Base-by-base conservation (phyloP, 2,888 invertebrate species). In the Ectropis crepuscularia region DNA sequence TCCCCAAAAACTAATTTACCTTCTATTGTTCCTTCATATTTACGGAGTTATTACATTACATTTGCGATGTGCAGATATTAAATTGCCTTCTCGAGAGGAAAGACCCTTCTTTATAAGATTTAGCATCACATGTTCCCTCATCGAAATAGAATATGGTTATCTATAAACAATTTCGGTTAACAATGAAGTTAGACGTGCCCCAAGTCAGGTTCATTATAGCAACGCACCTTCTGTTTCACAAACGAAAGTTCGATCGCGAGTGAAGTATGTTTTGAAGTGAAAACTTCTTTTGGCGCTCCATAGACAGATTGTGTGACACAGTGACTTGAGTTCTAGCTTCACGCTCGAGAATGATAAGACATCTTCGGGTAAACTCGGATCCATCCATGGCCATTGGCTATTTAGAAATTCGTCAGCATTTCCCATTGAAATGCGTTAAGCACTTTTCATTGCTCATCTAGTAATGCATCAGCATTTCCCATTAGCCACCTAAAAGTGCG, bases 51-150 rank as follows among this genome's bases (percentile, higher is more conserved):
- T 89, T 88, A 83, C 74, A 77, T 81, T 79, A 80, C 84, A 85
- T 89, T 88, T 87, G 84, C 82, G 85, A 85, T 86, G 86, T 89
- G 86, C 85, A 87, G 87, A 89, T 86, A 90, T 86, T 86, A 88
- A 87, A 87, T 89, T 87, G 85, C 78, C 79, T 81, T 70, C 76
- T 77, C 77, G 75, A 74, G 76, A 81, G 78, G 78, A 79, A 79
- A 75, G 83, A 78, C 77, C 83, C 81, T 82, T 78, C 77, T 81
- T 83, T 83, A 80, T 79, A 80, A 82, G 82, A 85, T 83, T 83
- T 82, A 79, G 68, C 57, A 66, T 68, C 73, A 74, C 70, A 74
- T 72, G 65, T 57, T 59, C 57, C 59, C 70, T 65, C 57, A 65
- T 65, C 53, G 64, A 65, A 61, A 57, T 51, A 48, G 64, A 60